Percentiles rank a stretch among this genome's conserved stretches.
Evolutionary conservation across 37 sponge, comb jelly and placozoan genomes (phyloP).

Genomic region (Axinella damicornis): DNA sequence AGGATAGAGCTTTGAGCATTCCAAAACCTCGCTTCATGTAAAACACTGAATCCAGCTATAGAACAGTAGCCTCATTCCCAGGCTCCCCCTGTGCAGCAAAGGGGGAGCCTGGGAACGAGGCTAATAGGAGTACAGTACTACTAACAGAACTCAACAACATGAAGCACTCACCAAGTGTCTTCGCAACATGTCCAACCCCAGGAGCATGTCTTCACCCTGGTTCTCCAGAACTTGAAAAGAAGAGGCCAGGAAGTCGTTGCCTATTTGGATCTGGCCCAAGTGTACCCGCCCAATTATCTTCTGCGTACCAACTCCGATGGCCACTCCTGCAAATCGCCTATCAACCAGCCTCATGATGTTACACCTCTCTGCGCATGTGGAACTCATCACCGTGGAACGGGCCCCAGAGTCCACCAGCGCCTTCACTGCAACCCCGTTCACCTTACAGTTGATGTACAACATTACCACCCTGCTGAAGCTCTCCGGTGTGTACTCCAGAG

Average conservation of each 20-base stretch:
- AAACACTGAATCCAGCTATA: no score
- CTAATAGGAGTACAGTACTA: no score
- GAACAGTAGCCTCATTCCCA: no score
- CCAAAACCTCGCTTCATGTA: no score
- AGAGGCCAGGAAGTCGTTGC: constrained; percentile 79
- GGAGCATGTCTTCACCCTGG: constrained; percentile 88
- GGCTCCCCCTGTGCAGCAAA: no score
- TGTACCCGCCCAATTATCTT: constrained; percentile 93
- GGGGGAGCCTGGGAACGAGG: no score
- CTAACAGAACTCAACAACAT: no score
- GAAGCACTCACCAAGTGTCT: constrained; percentile 86
- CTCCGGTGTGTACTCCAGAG: constrained; percentile 94
- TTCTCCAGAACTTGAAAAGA: constrained; percentile 91
- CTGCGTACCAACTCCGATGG: constrained; percentile 92
- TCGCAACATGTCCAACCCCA: constrained; percentile 97
- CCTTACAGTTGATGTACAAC: constrained; percentile 88
- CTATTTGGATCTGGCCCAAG: constrained; percentile 90
- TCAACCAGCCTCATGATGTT: constrained; percentile 91
- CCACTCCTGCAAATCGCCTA: constrained; percentile 78
- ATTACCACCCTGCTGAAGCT: constrained; percentile 88
- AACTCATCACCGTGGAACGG: constrained; percentile 88
- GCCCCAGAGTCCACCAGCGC: constrained; percentile 98
- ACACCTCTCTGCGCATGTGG: constrained; percentile 85
- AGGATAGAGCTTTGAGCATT: no score
- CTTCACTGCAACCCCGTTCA: constrained; percentile 86